Conservation (phyloP, 2,113 vertebrate species). For the Montifringilla adamsi region DNA sequence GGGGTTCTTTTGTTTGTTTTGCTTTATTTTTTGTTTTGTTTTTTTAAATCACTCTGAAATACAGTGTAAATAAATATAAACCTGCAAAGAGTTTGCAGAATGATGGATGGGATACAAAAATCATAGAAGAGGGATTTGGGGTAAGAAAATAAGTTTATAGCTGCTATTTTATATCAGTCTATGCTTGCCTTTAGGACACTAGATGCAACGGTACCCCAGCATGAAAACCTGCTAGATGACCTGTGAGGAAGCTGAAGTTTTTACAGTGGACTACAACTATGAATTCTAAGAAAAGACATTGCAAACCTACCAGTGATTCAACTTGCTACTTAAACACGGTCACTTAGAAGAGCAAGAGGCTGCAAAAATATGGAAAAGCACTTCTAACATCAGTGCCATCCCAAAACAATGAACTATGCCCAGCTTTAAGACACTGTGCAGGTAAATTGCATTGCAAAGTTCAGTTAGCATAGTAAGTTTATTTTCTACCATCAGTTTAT, state of each 20-base stretch:
- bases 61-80: not conserved
- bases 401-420: slow-evolving; percentile 39
- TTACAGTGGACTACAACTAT: slow-evolving; percentile 26
- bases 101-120: not conserved
- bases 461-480: slow-evolving; percentile 1
- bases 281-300: not conserved
- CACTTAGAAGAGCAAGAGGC: slow-evolving; percentile 10
- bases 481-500: slow-evolving; percentile 13
- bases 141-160: not conserved
- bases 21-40: not conserved
- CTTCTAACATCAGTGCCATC: slow-evolving; percentile 8
- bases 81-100: not conserved
- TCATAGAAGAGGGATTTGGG: not conserved
- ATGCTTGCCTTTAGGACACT: slow-evolving; percentile 49
- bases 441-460: slow-evolving; percentile 60
- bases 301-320: not conserved
- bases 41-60: not conserved
- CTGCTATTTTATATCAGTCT: not conserved
- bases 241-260: not conserved
- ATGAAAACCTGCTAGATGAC: slow-evolving; percentile 19
- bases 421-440: slow-evolving; percentile 37
- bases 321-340: not conserved
- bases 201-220: not conserved
- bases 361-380: slow-evolving; percentile 30
- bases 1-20: too few species aligned